phyloP scores from a whole-genome alignment of 2,797 vertebrate species.

The Lagodon rhomboides region DNA sequence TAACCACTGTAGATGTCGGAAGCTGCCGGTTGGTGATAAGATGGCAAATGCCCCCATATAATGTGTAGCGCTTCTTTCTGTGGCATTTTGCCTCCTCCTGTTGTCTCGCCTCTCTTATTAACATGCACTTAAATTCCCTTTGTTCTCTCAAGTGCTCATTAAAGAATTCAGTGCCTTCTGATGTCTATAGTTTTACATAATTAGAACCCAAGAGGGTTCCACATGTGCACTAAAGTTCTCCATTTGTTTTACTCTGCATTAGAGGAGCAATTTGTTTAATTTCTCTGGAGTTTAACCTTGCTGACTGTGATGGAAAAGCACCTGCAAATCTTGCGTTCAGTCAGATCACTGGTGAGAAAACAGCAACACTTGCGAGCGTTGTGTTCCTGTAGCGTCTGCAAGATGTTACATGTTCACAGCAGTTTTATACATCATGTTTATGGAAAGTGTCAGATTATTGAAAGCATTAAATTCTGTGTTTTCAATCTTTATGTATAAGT shows the following conservation, averaged over 20 bases:
- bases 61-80: conserved; percentile 77
- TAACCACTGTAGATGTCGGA: conserved; percentile 49
- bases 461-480: not conserved
- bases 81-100: conserved; percentile 84
- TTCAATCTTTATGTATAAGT: not conserved
- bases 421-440: conserved; percentile 1
- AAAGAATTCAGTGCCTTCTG: conserved; percentile 88
- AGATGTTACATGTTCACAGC: conserved; percentile 21
- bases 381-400: conserved; percentile 14
- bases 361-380: conserved; percentile 22
- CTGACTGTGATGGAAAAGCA: conserved; percentile 87
- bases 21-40: conserved; percentile 65
- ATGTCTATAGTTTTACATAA: conserved; percentile 91
- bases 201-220: conserved; percentile 89
- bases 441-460: not conserved
- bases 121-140: conserved; percentile 89
- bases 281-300: conserved; percentile 90
- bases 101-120: conserved; percentile 87
- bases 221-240: conserved; percentile 86
- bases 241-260: conserved; percentile 89
- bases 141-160: conserved; percentile 90
- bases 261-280: conserved; percentile 90
- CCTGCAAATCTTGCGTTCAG: conserved; percentile 79
- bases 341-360: conserved; percentile 73
- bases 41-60: conserved; percentile 73